phyloP scores from a whole-genome alignment of 2,797 vertebrate species.

The Pseudotriccus pelzelni region DNA sequence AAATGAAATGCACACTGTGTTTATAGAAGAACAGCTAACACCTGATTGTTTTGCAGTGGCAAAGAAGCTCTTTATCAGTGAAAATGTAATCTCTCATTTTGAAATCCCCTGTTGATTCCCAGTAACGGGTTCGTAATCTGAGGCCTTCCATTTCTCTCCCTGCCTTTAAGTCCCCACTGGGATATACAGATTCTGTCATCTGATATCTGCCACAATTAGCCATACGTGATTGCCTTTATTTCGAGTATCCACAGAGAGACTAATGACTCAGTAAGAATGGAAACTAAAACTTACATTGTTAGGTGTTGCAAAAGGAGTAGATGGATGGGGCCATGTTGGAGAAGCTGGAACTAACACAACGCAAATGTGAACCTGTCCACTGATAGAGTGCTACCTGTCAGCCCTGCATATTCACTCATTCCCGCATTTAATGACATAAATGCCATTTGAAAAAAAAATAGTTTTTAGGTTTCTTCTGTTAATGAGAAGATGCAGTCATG shows the following conservation, averaged over 20 bases:
- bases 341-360: background rate
- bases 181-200: background rate
- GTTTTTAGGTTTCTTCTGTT: background rate
- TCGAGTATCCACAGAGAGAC: background rate
- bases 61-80: background rate
- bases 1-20: background rate
- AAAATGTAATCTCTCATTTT: background rate
- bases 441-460: background rate
- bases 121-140: background rate
- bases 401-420: background rate
- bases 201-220: constrained; percentile 24
- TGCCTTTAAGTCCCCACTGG: background rate
- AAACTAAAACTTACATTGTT: background rate
- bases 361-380: background rate
- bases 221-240: background rate
- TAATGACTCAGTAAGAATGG: background rate
- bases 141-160: background rate
- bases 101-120: background rate
- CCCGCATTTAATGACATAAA: background rate
- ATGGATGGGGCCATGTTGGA: background rate
- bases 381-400: background rate
- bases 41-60: background rate
- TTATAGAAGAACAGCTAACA: background rate
- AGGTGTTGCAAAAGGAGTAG: background rate
- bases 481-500: background rate